Evolutionary conservation across 2,113 vertebrate species (phyloP), one percentile per base, ranked within the genome.

Genomic region (Misgurnus mizolepis): DNA sequence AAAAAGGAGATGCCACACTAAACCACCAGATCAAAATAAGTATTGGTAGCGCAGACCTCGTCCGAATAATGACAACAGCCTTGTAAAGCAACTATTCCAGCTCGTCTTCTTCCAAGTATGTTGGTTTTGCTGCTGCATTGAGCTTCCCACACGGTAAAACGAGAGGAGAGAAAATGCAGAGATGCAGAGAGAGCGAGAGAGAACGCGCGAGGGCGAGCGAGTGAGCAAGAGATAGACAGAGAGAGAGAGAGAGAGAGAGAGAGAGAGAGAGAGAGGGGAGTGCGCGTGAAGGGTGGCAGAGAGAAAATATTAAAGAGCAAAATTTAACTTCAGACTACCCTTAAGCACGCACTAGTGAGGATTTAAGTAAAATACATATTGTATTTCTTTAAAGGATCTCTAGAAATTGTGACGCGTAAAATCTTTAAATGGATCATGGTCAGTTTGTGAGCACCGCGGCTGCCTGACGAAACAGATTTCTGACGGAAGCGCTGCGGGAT

Each of bases 121-220:
- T 78, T 84, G 85, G 79, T 75, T 80, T 79, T 83, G 82, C 74
- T 78, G 82, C 82, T 83, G 82, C 82, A 83, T 80, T 80, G 82
- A 83, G 78, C 80, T 69, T 69, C 60, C 72, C 82, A 75, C 85
- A 87, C 81, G 81, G 68, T 58, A 62, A 67, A 69, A 64, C 45
- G 69, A 60, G 61, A 67, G 77, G 39, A 73, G 83, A 84, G 79
- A 67, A 73, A 82, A 81, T 70, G 80, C 81, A 71, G 76, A 61
- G 81, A 76, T 71, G 71, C 67, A 70, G 67, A 50, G 71, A 34
- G 83, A 77, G 79, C 65, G 53, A 67, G 74, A 69, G 78, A 47
- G 61, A 53, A 76, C 83, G 82, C 14, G 82, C 56, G 82, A 55
- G 70, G 15, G 50, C 22, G 79, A 71, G 83, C 50, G 74, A 65